Conservation (phyloP, 2,888 invertebrate species). For the Girardia tigrina region DNA sequence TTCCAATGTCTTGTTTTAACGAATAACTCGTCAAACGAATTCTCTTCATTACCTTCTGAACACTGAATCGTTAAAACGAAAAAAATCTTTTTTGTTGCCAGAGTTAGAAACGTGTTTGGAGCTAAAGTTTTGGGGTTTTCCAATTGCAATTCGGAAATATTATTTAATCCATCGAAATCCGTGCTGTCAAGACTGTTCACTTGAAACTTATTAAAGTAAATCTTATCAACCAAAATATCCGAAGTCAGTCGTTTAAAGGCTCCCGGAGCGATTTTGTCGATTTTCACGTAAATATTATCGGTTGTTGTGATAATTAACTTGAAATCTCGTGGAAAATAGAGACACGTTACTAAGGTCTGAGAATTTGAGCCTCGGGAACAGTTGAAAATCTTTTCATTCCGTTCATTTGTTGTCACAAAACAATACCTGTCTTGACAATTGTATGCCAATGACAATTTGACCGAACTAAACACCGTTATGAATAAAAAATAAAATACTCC, state of each 20-base stretch:
- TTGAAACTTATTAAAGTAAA: background rate
- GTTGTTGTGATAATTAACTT: background rate
- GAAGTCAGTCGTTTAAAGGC: background rate
- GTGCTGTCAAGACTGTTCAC: background rate
- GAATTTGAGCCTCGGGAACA: background rate
- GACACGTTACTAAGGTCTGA: background rate
- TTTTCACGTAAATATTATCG: background rate
- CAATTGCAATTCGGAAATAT: background rate
- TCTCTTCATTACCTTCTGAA: background rate
- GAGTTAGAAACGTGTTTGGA: background rate
- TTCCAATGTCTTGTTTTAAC: background rate
- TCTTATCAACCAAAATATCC: background rate
- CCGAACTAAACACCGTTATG: background rate
- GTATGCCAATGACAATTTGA: background rate
- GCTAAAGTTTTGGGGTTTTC: background rate
- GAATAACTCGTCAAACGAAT: background rate
- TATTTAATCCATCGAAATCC: background rate
- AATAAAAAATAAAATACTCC: background rate
- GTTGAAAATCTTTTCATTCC: background rate
- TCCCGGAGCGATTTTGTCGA: background rate
- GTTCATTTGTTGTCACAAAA: background rate
- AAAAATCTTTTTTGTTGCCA: background rate
- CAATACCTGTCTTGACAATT: background rate
- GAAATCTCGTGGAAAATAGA: background rate
- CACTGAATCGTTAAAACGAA: background rate